Percentiles rank a stretch among this genome's conserved stretches.
Evolutionary conservation across 2,113 vertebrate genomes (phyloP).

Genomic region (Cinclus mexicanus): DNA sequence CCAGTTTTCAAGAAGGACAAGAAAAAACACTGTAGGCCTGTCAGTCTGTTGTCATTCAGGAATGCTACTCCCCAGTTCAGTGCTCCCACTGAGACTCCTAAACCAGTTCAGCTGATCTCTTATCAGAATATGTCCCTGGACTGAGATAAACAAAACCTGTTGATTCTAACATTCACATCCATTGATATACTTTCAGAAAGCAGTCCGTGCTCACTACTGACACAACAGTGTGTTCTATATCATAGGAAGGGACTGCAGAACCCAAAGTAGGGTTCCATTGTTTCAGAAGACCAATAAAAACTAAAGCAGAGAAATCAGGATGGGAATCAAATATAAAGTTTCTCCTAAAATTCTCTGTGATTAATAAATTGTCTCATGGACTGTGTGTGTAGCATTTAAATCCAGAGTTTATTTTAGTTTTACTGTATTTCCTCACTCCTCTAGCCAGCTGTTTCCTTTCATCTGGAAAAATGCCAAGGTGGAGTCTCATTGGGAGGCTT

Average conservation of each 20-base stretch:
- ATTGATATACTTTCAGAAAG: background rate
- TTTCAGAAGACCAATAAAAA: background rate
- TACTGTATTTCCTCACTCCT: background rate
- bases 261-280: background rate
- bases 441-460: background rate
- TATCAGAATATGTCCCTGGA: background rate
- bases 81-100: background rate
- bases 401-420: background rate
- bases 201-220: background rate
- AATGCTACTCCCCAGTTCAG: background rate
- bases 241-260: background rate
- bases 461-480: background rate
- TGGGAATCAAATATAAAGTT: background rate
- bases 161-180: background rate
- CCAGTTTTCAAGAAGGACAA: background rate
- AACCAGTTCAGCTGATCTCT: background rate
- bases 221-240: background rate
- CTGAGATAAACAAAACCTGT: background rate
- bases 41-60: background rate
- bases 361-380: background rate
- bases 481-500: background rate
- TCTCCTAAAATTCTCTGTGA: background rate
- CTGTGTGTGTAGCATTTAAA: background rate
- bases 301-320: background rate
- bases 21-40: background rate